phyloP scores from a whole-genome alignment of 2,113 vertebrate species.

The Hoplias malabaricus region DNA sequence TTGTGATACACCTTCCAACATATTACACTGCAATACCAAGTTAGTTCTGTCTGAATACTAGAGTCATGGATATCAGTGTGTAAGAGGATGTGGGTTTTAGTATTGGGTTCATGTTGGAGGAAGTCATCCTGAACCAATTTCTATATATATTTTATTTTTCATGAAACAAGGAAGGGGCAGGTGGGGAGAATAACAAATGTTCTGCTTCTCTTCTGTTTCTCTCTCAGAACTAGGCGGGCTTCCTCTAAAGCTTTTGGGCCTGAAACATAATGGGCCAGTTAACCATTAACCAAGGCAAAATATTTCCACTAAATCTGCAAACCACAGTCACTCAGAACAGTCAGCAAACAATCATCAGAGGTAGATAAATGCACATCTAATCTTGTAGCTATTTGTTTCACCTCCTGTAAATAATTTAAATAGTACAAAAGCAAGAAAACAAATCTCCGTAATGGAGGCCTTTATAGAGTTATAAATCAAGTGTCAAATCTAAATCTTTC shows the following conservation, averaged over 20 bases:
- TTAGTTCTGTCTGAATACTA: background rate
- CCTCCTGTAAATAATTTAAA: background rate
- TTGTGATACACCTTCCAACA: too few relatives aligned
- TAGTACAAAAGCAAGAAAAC: background rate
- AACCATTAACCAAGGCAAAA: background rate
- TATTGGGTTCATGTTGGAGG: background rate
- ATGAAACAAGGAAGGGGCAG: background rate
- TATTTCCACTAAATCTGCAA: background rate
- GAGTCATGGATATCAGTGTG: background rate
- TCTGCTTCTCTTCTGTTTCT: background rate
- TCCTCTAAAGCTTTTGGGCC: background rate
- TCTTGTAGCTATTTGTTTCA: background rate
- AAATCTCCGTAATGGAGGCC: background rate
- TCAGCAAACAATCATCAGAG: background rate
- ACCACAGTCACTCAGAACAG: background rate
- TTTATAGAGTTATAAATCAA: background rate
- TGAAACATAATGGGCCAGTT: constrained; percentile 7
- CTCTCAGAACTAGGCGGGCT: background rate
- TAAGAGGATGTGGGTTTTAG: background rate
- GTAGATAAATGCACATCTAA: background rate
- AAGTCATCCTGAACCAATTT: background rate
- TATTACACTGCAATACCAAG: too few relatives aligned
- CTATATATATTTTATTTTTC: background rate
- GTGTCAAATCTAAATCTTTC: background rate
- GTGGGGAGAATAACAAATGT: background rate